A percentile compares a stretch with the other conserved stretches of the same genome.
phyloP scores from a whole-genome alignment of 2,113 vertebrate species.

The Otocyon megalotis region DNA sequence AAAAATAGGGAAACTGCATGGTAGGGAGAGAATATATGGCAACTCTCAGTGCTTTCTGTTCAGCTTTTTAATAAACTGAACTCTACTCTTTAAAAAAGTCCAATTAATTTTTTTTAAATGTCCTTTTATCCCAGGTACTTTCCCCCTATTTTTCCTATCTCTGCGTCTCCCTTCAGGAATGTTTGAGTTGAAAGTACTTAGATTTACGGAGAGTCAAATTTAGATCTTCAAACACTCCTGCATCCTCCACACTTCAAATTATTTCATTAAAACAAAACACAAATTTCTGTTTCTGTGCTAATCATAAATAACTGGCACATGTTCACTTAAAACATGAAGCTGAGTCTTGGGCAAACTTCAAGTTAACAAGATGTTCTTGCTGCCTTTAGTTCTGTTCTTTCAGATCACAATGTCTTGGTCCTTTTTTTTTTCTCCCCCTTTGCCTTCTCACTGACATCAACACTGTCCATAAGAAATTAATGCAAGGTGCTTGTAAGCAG shows the following conservation, averaged over 20 bases:
- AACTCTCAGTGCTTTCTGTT: not conserved
- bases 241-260: not conserved
- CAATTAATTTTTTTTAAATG: not conserved
- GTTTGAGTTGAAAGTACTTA: slow-evolving; percentile 44
- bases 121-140: not conserved
- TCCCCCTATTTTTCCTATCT: not conserved
- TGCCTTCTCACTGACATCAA: slow-evolving; percentile 11
- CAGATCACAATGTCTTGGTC: not conserved
- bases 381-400: not conserved
- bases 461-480: not conserved
- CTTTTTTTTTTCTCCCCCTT: not conserved
- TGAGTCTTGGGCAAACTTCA: not conserved
- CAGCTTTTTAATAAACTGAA: not conserved
- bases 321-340: not conserved
- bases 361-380: not conserved
- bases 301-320: not conserved
- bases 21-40: not conserved
- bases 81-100: not conserved
- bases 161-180: slow-evolving; percentile 12
- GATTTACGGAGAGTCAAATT: slow-evolving; percentile 42
- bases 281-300: slow-evolving; percentile 5
- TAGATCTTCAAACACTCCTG: not conserved
- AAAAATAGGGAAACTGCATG: not conserved
- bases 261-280: not conserved
- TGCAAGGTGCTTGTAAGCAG: not conserved